Conservation (phyloP, 2,113 vertebrate genomes). For the Merops nubicus region DNA sequence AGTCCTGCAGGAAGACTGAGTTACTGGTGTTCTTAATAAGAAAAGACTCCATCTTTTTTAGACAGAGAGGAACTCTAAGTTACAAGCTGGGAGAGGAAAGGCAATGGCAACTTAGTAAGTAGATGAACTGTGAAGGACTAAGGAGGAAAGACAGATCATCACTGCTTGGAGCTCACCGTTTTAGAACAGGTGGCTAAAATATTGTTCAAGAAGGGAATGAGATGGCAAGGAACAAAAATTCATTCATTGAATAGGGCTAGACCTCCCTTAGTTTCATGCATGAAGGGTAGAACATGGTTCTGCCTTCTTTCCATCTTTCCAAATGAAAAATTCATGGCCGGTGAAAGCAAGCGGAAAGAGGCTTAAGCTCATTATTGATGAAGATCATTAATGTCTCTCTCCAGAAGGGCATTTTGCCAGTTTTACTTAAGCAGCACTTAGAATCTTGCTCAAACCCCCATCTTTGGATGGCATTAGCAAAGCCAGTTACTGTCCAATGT, state of each 20-base stretch:
- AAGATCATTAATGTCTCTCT: neutral
- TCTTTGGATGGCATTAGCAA: slow-evolving; percentile 7
- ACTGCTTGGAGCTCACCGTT: neutral
- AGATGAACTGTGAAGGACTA: neutral
- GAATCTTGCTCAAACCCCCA: neutral
- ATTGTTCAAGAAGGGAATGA: neutral
- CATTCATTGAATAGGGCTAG: neutral
- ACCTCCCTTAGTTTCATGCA: neutral
- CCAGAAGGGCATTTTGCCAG: slow-evolving; percentile 33
- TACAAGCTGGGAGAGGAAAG: neutral
- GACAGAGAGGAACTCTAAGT: neutral
- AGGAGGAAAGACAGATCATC: neutral
- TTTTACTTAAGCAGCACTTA: slow-evolving; percentile 10
- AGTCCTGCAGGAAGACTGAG: neutral
- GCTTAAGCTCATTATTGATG: slow-evolving; percentile 37
- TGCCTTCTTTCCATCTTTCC: neutral
- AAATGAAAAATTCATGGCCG: slow-evolving; percentile 33
- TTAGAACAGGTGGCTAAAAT: neutral
- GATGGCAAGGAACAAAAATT: neutral
- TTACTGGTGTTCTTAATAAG: neutral
- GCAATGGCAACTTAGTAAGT: neutral
- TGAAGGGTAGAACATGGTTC: neutral
- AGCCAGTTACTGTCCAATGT: neutral
- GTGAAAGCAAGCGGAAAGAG: neutral
- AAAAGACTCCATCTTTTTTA: neutral